Evolutionary conservation across 2,888 invertebrate genomes (phyloP), one percentile per base, ranked within the genome.

Genomic region (Brachynemurus nebulosus): DNA sequence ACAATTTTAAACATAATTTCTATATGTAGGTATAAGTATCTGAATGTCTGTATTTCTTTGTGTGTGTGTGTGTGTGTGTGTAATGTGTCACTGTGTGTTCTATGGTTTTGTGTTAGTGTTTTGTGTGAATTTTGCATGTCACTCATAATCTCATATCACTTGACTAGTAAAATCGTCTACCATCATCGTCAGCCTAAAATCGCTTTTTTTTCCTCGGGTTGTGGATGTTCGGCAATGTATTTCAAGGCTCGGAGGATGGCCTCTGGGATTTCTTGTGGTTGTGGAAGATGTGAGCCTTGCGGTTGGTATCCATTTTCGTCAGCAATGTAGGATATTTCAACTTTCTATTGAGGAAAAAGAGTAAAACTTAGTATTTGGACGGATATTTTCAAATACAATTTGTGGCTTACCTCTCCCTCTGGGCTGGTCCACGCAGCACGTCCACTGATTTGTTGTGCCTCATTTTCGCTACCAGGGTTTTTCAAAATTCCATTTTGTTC

Each of bases 351-450:
- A 17, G 20, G 18, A 38, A 17, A 18, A 18, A 16, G 2, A 38
- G 5, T 3, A 19, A 33, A 33, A 33, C 4, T 33, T 33, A 4
- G 9, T 33, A 6, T 33, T 25, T 25, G 27, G 11, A 25, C 8
- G n/a, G n/a, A n/a, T n/a, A n/a, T n/a, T n/a, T n/a, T n/a, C n/a
- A 25, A 14, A 33, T 33, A 16, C 5, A 16, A 33, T 14, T 6
- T 33, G 16, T 14, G 5, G 16, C n/a, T 16, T 42, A 50, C 46
- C 34, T 48, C 42, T 8, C 70, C 71, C 48, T 70, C 69, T 1
- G 70, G 70, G 2, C 68, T 66, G 1, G 68, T 68, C 54, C 69
- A 71, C 46, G 67, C 64, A 52, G 61, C 69, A 37, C 65, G 65
- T 36, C 70, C 70, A 47, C 57, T 56, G 5, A 65, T 64, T n/a